Conservation (phyloP, 2,113 vertebrate genomes). For the Spermophilus dauricus region DNA sequence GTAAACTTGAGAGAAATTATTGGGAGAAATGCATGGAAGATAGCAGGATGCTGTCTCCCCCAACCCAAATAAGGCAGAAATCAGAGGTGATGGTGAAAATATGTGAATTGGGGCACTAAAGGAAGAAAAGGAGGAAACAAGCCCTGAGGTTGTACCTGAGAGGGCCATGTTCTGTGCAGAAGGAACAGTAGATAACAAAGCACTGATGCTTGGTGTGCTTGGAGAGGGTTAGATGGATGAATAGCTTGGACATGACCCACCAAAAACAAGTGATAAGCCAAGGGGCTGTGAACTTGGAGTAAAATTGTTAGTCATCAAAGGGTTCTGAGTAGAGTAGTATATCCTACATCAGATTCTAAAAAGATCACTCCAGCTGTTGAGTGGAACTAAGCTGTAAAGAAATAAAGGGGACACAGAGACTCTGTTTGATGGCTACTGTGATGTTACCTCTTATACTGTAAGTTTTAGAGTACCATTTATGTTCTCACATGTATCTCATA, state of each 20-base stretch:
- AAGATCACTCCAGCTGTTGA: background rate
- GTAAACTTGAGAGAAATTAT: background rate
- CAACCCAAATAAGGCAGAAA: background rate
- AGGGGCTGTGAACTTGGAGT: background rate
- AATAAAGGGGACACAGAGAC: background rate
- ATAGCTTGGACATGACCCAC: background rate
- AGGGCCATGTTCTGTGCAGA: background rate
- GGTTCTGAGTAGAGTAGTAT: background rate
- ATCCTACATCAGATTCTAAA: conserved; percentile 26
- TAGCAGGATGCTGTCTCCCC: background rate
- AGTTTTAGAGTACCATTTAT: background rate
- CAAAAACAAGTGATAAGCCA: background rate
- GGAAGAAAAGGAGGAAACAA: background rate
- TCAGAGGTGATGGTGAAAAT: background rate
- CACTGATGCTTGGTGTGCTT: background rate
- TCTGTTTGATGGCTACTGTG: background rate
- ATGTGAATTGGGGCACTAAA: background rate
- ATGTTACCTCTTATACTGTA: background rate
- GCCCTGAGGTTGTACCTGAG: background rate
- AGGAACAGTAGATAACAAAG: background rate
- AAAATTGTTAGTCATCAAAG: background rate
- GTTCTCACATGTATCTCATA: background rate
- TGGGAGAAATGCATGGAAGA: background rate
- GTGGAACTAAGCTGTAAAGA: background rate
- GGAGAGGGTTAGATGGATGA: background rate